These are phyloP conservation scores for Lacerta viridis DNA, from an alignment of 2,797 vertebrate genomes.

Conservation along the genomic window DNA sequence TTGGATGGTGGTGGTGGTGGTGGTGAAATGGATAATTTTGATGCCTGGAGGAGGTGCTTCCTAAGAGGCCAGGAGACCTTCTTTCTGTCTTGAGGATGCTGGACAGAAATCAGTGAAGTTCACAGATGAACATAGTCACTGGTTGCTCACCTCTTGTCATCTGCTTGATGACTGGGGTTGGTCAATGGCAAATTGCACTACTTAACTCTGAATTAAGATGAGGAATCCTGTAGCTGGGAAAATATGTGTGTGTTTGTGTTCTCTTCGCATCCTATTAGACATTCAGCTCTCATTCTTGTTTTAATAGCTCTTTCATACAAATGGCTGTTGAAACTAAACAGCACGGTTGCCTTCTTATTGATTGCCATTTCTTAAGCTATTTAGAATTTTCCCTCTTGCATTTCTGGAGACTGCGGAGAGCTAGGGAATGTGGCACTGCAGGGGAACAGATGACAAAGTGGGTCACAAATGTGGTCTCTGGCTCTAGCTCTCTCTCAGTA, in stretches of 20 bases:
- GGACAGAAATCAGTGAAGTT: background rate
- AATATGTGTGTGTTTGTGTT: background rate
- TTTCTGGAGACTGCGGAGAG: slow-evolving; percentile 32
- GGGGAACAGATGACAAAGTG: slow-evolving; percentile 53
- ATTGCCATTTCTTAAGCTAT: slow-evolving; percentile 4
- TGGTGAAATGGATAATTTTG: too few species aligned
- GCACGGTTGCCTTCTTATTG: background rate
- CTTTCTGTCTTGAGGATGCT: background rate
- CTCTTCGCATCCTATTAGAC: background rate
- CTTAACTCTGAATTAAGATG: background rate
- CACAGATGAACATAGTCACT: background rate
- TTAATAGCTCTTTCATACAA: slow-evolving; percentile 8
- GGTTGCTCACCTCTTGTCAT: background rate
- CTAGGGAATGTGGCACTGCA: slow-evolving; percentile 30
- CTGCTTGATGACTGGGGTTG: background rate
- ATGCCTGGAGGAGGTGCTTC: background rate
- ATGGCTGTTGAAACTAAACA: background rate
- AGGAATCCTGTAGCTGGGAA: background rate
- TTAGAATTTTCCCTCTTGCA: slow-evolving; percentile 29
- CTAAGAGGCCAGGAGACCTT: background rate
- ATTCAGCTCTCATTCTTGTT: background rate
- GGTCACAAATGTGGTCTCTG: slow-evolving; percentile 47
- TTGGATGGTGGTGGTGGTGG: too few species aligned
- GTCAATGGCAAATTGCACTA: background rate
- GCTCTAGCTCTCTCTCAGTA: slow-evolving; percentile 39